Conservation (phyloP, 1,140 invertebrate species). For the Armadillidium nasatum region DNA sequence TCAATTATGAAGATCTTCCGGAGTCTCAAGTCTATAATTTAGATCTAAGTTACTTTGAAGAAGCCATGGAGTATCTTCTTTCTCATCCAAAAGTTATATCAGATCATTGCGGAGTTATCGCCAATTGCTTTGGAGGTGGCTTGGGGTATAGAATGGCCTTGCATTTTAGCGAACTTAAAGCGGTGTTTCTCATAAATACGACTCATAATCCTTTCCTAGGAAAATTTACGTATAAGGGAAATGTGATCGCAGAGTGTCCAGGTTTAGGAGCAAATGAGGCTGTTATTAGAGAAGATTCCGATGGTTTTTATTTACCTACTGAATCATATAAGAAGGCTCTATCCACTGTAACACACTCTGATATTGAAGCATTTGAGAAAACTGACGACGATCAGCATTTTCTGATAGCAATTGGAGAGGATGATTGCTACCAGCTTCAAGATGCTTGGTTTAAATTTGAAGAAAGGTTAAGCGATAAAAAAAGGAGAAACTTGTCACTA, state of each 20-base stretch:
- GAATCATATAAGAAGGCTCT: slow-evolving; percentile 1
- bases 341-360: slow-evolving; percentile 22
- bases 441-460: slow-evolving; percentile 2
- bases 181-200: slow-evolving; percentile 29
- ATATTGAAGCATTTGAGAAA: slow-evolving; percentile 17
- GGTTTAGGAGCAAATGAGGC: not conserved
- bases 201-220: not conserved
- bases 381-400: slow-evolving; percentile 38
- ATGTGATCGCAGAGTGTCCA: too few relatives aligned
- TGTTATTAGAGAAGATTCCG: not conserved
- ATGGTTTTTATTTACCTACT: not conserved
- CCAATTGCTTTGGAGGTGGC: slow-evolving; percentile 29
- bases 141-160: slow-evolving; percentile 28
- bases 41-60: slow-evolving; percentile 38
- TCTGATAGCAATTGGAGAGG: slow-evolving; percentile 28
- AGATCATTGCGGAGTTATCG: slow-evolving; percentile 35
- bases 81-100: slow-evolving; percentile 29
- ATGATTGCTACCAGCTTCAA: slow-evolving; percentile 23
- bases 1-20: slow-evolving; percentile 34
- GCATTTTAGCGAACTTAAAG: slow-evolving; percentile 31
- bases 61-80: slow-evolving; percentile 36
- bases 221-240: too few relatives aligned
- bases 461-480: not conserved
- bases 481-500: too few relatives aligned
- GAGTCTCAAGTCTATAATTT: not conserved